Evolutionary conservation across 1,140 invertebrate species (phyloP), one percentile per base, ranked within the genome.

Genomic region (Achroia grisella): DNA sequence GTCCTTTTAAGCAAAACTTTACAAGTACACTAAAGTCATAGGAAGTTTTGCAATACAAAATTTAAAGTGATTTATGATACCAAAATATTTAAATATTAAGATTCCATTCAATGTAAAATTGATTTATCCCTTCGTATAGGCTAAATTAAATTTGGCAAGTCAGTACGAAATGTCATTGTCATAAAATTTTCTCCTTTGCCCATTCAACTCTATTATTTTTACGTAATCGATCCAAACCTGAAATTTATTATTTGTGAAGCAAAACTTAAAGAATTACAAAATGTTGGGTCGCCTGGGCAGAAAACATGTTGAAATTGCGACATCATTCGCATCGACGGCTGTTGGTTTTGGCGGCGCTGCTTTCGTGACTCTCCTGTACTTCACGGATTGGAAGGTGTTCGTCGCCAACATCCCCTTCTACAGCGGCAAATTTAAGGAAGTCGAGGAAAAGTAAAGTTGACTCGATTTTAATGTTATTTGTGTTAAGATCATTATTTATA

Each of bases 371-470:
- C 28, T 92, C 2, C 71, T 91, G 8, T 95, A 93, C 71, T 87
- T 93, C 39, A 94, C 93, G 0, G 93, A 95, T 60, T 95, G 93
- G 93, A 92, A 91, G 78, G 58, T 89, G 9, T 74, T 94, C 47
- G 78, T 91, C 30, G 86, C 91, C 59, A 90, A 92, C 64, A 72
- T 95, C 33, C 94, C 94, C 12, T 93, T 89, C 70, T 94, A 94
- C 71, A 87, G 88, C 56, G 88, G 88, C 42, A 94, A 95, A 82
- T 95, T 91, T 68, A 71, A 87, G 6, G 78, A 87, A 52, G 71
- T 86, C 56, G 75, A 83, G 64, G 77, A 75, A 71, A 17, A 37
- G 17, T 14, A 35, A 41, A 60, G 34, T 55, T 29, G 41, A 12
- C 23, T 17, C 9, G 10, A 3, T 10, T 11, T 33, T 6, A 10